Percentiles rank a stretch among this genome's conserved stretches.
phyloP scores from a whole-genome alignment of 2,888 invertebrate species.

The Auanema freiburgensis region DNA sequence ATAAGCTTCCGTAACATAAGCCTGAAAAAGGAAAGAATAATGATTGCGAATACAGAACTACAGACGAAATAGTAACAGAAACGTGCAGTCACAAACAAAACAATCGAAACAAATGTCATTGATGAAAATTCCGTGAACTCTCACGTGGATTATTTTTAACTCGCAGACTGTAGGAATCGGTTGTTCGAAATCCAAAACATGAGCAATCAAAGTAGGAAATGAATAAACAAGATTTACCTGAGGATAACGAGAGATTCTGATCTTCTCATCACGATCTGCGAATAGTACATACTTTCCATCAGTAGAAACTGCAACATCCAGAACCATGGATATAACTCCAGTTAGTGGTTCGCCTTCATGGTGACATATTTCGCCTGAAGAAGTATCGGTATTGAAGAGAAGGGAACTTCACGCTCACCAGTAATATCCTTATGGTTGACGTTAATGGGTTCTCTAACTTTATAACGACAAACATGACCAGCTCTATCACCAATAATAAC shows the following conservation, averaged over 20 bases:
- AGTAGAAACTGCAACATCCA: constrained; percentile 39
- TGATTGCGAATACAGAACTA: too few species aligned
- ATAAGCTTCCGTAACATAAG: constrained; percentile 40
- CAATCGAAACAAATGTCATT: too few species aligned
- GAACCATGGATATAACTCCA: constrained; percentile 49
- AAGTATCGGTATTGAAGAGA: not conserved
- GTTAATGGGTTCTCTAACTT: constrained; percentile 14
- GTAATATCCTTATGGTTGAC: constrained; percentile 18
- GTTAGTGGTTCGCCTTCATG: constrained; percentile 31
- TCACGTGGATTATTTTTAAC: not conserved
- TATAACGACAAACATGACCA: constrained; percentile 38
- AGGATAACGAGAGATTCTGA: constrained; percentile 49
- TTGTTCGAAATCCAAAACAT: not conserved
- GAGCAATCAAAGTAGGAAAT: not conserved
- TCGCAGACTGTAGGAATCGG: not conserved
- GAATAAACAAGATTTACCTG: constrained; percentile 18
- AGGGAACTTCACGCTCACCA: constrained; percentile 6
- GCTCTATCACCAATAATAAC: constrained; percentile 40
- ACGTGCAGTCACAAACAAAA: too few species aligned
- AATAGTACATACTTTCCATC: constrained; percentile 35
- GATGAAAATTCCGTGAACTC: not conserved
- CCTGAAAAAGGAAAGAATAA: constrained; percentile 15
- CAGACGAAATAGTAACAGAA: too few species aligned
- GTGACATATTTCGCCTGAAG: constrained; percentile 20
- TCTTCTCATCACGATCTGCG: constrained; percentile 54